Base-by-base conservation (phyloP, 2,888 invertebrate species). In the Hypena proboscidalis region DNA sequence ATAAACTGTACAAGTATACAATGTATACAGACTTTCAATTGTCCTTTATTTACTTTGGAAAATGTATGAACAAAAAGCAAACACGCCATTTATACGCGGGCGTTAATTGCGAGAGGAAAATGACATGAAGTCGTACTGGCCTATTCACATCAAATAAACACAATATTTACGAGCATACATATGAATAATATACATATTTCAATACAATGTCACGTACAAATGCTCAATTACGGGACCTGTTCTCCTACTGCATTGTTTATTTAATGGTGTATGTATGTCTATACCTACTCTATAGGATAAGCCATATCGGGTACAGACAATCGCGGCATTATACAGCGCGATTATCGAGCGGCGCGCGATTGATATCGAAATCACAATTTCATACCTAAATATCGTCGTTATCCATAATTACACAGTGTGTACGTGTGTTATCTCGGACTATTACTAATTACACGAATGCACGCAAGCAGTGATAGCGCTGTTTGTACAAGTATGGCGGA, bases 381-480 rank as follows among this genome's bases (percentile, higher is more conserved):
- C 67, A 77, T 80, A 80, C 70, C 67, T 76, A 78, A 74, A 82
- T 80, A 77, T 80, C 75, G 73, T 80, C 72, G 80, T 73, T 67
- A 69, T 68, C 68, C 66, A 67, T 83, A 85, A 82, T 85, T 78
- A 82, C 80, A 77, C 65, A 62, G 68, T 63, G 64, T 69, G 67
- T 65, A 64, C 67, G 70, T 66, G 66, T 70, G 74, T 81, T 81
- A 80, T 83, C 80, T 74, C 59, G 49, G 61, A 58, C 70, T 75
- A 79, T 78, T 74, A 80, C 85, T 89, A 87, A 89, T 88, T 85
- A 84, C 83, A 66, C 69, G 69, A 73, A 73, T 70, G 72, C 88
- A 89, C 85, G 86, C 84, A 71, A 79, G 68, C 67, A 55, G 70
- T 61, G 81, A 80, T 81, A 81, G 74, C 59, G 66, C 43, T 72